Conservation (phyloP, 2,888 invertebrate species). For the Drosophila paranaensis region DNA sequence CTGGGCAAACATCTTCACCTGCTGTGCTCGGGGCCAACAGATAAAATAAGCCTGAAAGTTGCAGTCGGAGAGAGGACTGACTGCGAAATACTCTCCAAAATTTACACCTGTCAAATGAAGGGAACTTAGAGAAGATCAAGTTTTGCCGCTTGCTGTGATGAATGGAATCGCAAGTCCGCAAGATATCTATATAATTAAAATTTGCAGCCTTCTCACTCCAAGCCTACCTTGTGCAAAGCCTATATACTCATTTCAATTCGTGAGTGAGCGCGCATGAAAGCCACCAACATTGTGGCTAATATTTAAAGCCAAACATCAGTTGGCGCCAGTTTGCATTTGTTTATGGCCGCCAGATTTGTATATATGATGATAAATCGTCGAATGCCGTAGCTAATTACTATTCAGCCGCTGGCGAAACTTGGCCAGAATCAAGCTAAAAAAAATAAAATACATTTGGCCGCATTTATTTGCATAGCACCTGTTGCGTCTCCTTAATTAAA, state of each 20-base stretch:
- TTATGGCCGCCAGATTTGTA: conserved; percentile 59
- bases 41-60: not conserved
- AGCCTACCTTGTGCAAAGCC: not conserved
- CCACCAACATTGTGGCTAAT: conserved; percentile 36
- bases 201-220: not conserved
- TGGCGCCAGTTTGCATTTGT: conserved; percentile 58
- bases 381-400: conserved; percentile 68
- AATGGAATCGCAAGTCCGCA: not conserved
- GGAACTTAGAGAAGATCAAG: too few relatives aligned
- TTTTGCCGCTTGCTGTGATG: too few relatives aligned
- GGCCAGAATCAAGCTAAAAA: conserved; percentile 35
- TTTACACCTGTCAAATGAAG: too few relatives aligned
- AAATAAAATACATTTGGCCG: conserved; percentile 27
- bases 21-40: conserved; percentile 42
- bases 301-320: conserved; percentile 38
- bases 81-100: not conserved
- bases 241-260: not conserved
- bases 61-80: not conserved
- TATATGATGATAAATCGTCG: conserved; percentile 66
- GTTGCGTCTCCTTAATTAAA: conserved; percentile 41
- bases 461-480: conserved; percentile 39
- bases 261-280: not conserved
- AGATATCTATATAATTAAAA: too few relatives aligned
- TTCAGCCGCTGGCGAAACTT: conserved; percentile 19
- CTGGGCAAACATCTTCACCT: conserved; percentile 74